Conservation (phyloP, 2,888 invertebrate genomes). For the Aspidapion aeneum region DNA sequence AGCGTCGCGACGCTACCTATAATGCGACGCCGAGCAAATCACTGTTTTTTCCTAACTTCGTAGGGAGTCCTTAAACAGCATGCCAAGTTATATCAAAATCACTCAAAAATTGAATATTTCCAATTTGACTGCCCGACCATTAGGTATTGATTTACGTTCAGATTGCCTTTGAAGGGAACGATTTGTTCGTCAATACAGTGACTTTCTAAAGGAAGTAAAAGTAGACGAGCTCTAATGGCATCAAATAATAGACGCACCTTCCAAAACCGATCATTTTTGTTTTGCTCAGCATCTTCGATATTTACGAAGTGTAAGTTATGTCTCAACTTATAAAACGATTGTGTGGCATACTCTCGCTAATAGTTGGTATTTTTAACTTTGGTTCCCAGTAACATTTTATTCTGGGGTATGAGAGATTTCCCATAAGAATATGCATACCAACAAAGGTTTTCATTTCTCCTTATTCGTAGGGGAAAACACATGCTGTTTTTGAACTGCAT, state of each 20-base stretch:
- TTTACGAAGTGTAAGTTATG: constrained; percentile 14
- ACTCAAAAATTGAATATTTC: too few species aligned
- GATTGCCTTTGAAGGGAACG: constrained; percentile 27
- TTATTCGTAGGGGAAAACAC: constrained; percentile 12
- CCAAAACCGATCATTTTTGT: constrained; percentile 18
- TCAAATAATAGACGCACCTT: constrained; percentile 14
- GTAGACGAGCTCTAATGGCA: constrained; percentile 9
- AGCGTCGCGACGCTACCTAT: too few species aligned
- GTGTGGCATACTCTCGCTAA: constrained; percentile 1
- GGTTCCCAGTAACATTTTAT: constrained; percentile 17
- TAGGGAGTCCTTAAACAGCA: too few species aligned
- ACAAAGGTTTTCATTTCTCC: constrained; percentile 17
- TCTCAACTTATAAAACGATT: constrained; percentile 16
- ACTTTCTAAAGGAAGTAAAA: constrained; percentile 10
- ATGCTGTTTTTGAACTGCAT: constrained; percentile 15
- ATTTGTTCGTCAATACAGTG: constrained; percentile 27
- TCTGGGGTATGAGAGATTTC: constrained; percentile 15
- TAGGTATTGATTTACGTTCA: constrained; percentile 27
- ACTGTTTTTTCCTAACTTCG: too few species aligned
- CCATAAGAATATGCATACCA: constrained; percentile 16
- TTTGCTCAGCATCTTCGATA: constrained; percentile 8
- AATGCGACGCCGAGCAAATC: too few species aligned
- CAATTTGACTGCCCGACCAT: too few species aligned
- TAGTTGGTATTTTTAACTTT: constrained; percentile 6
- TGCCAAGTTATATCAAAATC: too few species aligned